Evolutionary conservation across 1,140 invertebrate genomes (phyloP).

Genomic region (Ceratina japonica): DNA sequence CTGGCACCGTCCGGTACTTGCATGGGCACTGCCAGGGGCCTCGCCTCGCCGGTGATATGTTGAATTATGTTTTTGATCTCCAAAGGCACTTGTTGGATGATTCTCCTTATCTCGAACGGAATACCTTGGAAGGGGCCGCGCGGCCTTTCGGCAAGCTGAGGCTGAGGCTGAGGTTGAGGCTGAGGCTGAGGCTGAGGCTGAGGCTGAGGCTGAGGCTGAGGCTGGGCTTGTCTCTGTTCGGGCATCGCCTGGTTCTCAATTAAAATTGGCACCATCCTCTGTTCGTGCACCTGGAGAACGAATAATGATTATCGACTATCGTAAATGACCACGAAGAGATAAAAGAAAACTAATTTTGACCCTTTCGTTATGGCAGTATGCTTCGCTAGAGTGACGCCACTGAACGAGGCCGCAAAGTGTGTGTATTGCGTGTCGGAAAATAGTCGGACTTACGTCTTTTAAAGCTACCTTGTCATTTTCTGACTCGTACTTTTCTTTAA

Average conservation of each 20-base stretch:
- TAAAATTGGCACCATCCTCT: conserved; percentile 64
- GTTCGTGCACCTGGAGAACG: conserved; percentile 42
- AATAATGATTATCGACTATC: no score
- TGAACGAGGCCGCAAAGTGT: no score
- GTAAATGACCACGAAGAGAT: no score
- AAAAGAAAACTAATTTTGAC: no score
- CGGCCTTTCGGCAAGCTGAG: conserved; percentile 60
- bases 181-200: conserved; percentile 56
- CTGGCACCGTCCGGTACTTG: conserved; percentile 70
- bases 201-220: conserved; percentile 58
- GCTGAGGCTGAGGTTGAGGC: conserved; percentile 55
- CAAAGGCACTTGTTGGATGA: conserved; percentile 73
- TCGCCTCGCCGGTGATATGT: conserved; percentile 71
- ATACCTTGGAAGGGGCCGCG: conserved; percentile 72
- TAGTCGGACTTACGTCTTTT: no score
- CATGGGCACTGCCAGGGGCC: conserved; percentile 57
- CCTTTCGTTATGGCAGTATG: no score
- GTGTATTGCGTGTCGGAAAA: no score
- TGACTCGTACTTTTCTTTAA: no score
- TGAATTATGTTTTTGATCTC: conserved; percentile 76
- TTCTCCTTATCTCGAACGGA: conserved; percentile 73
- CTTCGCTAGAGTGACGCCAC: no score
- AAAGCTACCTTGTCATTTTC: no score
- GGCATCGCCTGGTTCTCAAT: conserved; percentile 68
- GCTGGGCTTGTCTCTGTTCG: conserved; percentile 54